Conservation (phyloP, 2,888 invertebrate genomes). For the Microplitis manilae region DNA sequence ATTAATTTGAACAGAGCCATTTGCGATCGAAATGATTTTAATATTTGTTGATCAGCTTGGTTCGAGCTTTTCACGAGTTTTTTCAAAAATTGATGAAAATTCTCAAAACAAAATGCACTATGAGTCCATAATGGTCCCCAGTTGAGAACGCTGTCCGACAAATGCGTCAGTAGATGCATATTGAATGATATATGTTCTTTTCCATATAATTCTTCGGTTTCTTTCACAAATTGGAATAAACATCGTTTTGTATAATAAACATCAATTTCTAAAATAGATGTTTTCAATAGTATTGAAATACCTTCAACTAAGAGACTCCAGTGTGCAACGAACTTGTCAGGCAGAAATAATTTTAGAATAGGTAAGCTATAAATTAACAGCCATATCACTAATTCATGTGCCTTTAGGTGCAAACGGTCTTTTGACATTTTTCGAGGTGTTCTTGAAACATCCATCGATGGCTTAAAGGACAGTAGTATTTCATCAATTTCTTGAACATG, state of each 20-base stretch:
- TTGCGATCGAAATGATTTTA: neutral
- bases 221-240: neutral
- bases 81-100: constrained; percentile 15
- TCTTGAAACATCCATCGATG: too few relatives aligned
- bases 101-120: constrained; percentile 34
- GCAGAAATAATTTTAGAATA: too few relatives aligned
- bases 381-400: too few relatives aligned
- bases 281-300: constrained; percentile 1
- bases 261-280: neutral
- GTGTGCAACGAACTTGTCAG: neutral
- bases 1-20: too few relatives aligned
- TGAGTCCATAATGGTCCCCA: constrained; percentile 41
- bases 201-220: neutral
- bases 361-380: too few relatives aligned
- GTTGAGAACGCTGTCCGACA: constrained; percentile 29
- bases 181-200: constrained; percentile 30
- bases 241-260: neutral
- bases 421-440: too few relatives aligned
- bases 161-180: constrained; percentile 39
- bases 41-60: constrained; percentile 25
- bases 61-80: constrained; percentile 31
- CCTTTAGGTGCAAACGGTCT: too few relatives aligned
- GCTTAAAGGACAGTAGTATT: too few relatives aligned
- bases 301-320: constrained; percentile 30
- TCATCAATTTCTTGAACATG: too few relatives aligned